Base-by-base conservation (phyloP, 1,140 invertebrate species). In the Ips nitidus region DNA sequence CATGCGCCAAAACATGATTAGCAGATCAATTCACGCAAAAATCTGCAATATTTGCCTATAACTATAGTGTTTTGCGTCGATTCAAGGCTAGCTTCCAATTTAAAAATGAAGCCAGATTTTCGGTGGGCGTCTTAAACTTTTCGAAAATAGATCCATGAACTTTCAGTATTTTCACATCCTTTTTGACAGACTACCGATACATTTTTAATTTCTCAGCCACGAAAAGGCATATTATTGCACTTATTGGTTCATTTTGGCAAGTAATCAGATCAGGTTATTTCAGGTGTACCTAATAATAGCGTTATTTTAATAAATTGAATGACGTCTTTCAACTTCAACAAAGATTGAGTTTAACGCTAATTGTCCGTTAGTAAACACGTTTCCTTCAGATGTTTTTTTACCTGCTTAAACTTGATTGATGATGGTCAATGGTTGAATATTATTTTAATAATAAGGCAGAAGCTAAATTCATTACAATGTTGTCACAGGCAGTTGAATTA, bases 211-310 rank as follows among this genome's bases (percentile, higher is more conserved):
- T 22, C 22, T 36, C 52, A 53, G 62, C 5, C 62, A 38, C 40
- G 8, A 53, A 41, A 52, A 64, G 62, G 55, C 38, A 56, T 57
- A 66, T 40, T 52, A 40, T 22, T 22, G 22, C 55, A 66, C 57
- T 66, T 42, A 42, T 66, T 57, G 45, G 22, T 39, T 57, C 8
- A 8, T 39, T 57, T 57, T 66, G 64, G 64, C 64, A 66, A 57
- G 22, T 66, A 52, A 57, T 66, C 64, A 66, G 50, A 57, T 7
- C 22, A 37, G 41, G 37, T 47, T 56, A 66, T 66, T 66, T 57
- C 22, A 66, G 53, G 39, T 57, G 53, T 39, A 38, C 7, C 64
- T 66, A 66, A 66, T 66, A 66, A 66, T 66, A 66, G 55, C 42
- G 36, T 52, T 64, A 64, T 64, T 64, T 53, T 64, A 53, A 64